Percentiles rank a stretch among this genome's conserved stretches.
Evolutionary conservation across 2,797 vertebrate genomes (phyloP).

Genomic region (Poecile montanus): DNA sequence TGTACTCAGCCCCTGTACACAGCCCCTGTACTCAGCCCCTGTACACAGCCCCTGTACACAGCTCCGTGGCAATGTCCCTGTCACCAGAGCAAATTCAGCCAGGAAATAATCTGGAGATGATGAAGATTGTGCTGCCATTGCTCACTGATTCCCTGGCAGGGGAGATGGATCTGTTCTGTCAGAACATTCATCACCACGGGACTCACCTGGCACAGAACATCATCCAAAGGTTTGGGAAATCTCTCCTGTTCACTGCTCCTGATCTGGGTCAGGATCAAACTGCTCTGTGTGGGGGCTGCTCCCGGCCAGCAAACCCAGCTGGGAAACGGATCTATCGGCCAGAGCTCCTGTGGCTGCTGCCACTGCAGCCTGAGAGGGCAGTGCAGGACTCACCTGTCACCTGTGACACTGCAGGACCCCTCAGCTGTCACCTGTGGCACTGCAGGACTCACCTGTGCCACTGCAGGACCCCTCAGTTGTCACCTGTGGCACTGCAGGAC

Average conservation of each 20-base stretch:
- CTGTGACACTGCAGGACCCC: not conserved
- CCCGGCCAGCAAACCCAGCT: not conserved
- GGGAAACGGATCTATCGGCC: rapidly evolving
- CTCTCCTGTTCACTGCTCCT: conserved; percentile 65
- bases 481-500: no score
- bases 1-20: no score
- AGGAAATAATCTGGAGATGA: conserved; percentile 52
- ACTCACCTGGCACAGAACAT: conserved; percentile 56
- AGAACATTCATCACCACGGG: conserved; percentile 67
- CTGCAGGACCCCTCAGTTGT: no score
- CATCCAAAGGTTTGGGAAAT: conserved; percentile 66
- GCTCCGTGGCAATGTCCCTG: not conserved
- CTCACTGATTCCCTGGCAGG: conserved; percentile 65
- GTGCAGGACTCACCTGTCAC: not conserved
- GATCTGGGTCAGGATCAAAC: conserved; percentile 65
- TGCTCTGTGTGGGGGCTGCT: conserved; percentile 50
- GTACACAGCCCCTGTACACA: no score
- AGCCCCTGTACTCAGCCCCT: no score
- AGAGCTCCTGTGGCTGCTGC: not conserved
- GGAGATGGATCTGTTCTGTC: conserved; percentile 61
- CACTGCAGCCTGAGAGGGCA: not conserved
- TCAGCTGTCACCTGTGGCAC: no score
- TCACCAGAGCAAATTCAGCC: conserved; percentile 32
- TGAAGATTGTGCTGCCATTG: conserved; percentile 58
- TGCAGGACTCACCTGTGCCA: no score